A percentile compares a stretch with the other conserved stretches of the same genome.
Evolutionary conservation across 2,113 vertebrate genomes (phyloP).

Genomic region (Tursiops truncatus): DNA sequence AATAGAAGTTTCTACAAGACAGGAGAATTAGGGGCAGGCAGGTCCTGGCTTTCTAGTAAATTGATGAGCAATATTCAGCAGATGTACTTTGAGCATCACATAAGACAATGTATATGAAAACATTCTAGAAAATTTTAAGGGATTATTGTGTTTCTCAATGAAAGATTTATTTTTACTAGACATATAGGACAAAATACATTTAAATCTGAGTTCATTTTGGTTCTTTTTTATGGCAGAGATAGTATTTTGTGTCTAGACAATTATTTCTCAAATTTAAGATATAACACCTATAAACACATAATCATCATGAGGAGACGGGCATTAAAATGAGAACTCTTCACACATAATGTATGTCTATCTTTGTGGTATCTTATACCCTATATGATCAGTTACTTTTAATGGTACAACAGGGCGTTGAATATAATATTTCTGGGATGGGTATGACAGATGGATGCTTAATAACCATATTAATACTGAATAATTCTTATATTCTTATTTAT

Average conservation of each 20-base stretch:
- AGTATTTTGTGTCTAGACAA: background rate
- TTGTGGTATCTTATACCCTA: background rate
- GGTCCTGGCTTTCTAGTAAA: background rate
- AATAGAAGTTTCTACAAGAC: background rate
- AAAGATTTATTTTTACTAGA: background rate
- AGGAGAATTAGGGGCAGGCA: background rate
- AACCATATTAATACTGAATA: background rate
- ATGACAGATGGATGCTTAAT: background rate
- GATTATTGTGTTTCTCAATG: background rate
- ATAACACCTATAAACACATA: background rate
- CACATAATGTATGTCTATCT: background rate
- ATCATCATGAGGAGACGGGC: background rate
- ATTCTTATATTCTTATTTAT: background rate
- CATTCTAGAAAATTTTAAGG: background rate
- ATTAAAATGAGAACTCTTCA: conserved; percentile 2
- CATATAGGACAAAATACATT: background rate
- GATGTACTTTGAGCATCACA: background rate
- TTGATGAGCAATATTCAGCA: background rate
- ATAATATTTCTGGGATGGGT: background rate
- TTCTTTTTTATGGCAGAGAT: background rate
- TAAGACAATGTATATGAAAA: background rate
- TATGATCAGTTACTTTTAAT: background rate
- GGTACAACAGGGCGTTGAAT: background rate
- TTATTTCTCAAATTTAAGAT: conserved; percentile 18
- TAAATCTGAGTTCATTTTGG: background rate